These are phyloP conservation scores for Falco cherrug DNA, from an alignment of 2,797 vertebrate species.

Conservation along the genomic window DNA sequence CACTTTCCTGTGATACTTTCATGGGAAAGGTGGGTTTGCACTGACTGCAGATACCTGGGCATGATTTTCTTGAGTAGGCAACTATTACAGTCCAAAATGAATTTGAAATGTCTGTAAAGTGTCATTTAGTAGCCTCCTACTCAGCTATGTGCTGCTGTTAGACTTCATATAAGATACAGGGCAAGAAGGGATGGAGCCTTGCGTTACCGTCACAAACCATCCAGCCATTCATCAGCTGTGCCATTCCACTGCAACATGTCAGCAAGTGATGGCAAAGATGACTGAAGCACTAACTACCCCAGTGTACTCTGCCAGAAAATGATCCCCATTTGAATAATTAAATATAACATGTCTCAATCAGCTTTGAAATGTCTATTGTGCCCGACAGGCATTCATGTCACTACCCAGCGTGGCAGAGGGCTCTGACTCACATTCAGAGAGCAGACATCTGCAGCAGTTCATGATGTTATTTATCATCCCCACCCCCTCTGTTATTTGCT, in stretches of 20 bases:
- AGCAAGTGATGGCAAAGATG: not conserved
- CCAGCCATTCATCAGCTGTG: not conserved
- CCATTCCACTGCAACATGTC: not conserved
- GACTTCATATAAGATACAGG: too few species aligned
- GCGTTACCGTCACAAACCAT: accelerated
- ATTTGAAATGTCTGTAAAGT: not conserved
- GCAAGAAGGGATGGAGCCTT: not conserved
- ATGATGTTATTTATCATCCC: not conserved
- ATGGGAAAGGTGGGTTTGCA: not conserved
- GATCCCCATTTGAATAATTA: not conserved
- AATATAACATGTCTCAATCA: not conserved
- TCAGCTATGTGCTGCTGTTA: not conserved
- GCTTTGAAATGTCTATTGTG: not conserved
- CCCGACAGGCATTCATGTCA: not conserved
- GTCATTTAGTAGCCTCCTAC: not conserved
- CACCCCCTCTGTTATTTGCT: not conserved
- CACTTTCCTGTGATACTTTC: not conserved
- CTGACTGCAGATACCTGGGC: not conserved
- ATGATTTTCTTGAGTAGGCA: not conserved
- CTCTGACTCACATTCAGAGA: not conserved
- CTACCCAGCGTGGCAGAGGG: not conserved
- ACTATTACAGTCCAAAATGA: not conserved
- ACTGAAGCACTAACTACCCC: not conserved
- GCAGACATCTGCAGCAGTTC: not conserved
- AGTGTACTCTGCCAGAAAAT: not conserved